Percentiles rank a stretch among this genome's conserved stretches.
phyloP scores from a whole-genome alignment of 1,140 invertebrate species.

The Conus ventricosus region DNA sequence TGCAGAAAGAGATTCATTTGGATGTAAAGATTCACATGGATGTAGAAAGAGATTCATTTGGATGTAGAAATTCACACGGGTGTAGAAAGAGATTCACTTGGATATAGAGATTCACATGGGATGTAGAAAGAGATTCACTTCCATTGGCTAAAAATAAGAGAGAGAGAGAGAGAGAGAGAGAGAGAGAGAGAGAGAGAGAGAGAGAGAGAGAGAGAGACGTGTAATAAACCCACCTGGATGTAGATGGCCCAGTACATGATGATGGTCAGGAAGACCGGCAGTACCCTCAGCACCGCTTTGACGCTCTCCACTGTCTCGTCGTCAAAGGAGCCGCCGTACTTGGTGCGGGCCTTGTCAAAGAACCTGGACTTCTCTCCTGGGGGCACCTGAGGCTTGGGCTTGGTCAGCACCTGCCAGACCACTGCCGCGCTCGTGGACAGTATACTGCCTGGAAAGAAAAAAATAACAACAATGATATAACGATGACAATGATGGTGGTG shows the following conservation, averaged over 20 bases:
- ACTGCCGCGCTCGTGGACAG: conserved; percentile 68
- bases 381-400: background rate
- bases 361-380: conserved; percentile 53
- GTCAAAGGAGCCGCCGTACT: conserved; percentile 75
- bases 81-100: too few species aligned
- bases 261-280: conserved; percentile 73
- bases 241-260: conserved; percentile 77
- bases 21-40: too few species aligned
- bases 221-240: conserved; percentile 71
- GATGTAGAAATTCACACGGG: too few species aligned
- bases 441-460: conserved; percentile 68
- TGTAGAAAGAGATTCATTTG: too few species aligned
- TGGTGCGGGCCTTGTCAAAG: conserved; percentile 73
- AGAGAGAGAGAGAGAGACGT: too few species aligned
- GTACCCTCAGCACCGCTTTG: conserved; percentile 69
- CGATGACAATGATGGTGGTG: background rate
- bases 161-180: too few species aligned
- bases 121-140: too few species aligned
- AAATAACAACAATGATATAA: background rate
- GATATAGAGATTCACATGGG: too few species aligned
- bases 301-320: conserved; percentile 76
- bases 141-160: too few species aligned
- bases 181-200: too few species aligned
- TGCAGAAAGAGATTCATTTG: too few species aligned
- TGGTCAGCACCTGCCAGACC: conserved; percentile 60